Evolutionary conservation across 1,140 invertebrate species (phyloP).

Genomic region (Tetragnatha versicolor): DNA sequence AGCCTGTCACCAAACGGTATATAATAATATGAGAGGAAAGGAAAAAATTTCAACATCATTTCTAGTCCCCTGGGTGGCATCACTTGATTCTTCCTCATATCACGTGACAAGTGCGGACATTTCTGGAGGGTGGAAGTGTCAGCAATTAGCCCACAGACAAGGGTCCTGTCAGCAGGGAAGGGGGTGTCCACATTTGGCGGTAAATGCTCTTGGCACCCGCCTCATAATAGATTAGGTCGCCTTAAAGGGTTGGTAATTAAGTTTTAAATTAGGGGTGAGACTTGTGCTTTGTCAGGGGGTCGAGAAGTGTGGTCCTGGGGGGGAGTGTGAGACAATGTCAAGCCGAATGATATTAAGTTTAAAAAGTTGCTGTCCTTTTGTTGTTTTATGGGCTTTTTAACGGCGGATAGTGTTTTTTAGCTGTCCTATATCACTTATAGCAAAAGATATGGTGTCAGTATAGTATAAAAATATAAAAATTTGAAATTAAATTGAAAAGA

Average conservation of each 20-base stretch:
- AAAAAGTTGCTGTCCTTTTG: not conserved
- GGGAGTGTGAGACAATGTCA: too few species aligned
- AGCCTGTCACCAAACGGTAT: constrained; percentile 31
- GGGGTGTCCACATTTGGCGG: constrained; percentile 40
- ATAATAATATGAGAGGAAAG: constrained; percentile 29
- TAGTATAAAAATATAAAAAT: too few species aligned
- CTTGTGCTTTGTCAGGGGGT: too few species aligned
- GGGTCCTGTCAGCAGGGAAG: constrained; percentile 39
- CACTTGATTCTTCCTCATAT: constrained; percentile 55
- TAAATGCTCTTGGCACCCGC: constrained; percentile 43
- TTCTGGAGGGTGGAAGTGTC: constrained; percentile 54
- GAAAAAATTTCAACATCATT: constrained; percentile 53
- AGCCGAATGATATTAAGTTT: too few species aligned
- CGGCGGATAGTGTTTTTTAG: too few species aligned
- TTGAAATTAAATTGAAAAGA: too few species aligned
- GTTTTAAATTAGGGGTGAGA: constrained; percentile 37
- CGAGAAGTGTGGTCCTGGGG: too few species aligned
- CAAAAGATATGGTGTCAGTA: too few species aligned
- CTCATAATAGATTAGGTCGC: constrained; percentile 35
- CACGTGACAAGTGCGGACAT: constrained; percentile 54
- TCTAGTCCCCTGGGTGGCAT: constrained; percentile 52
- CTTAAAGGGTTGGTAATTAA: constrained; percentile 34
- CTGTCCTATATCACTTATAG: too few species aligned
- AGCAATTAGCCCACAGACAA: constrained; percentile 53
- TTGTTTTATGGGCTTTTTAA: too few species aligned